Evolutionary conservation across 2,113 vertebrate species (phyloP).

Genomic region (Clarias magur): DNA sequence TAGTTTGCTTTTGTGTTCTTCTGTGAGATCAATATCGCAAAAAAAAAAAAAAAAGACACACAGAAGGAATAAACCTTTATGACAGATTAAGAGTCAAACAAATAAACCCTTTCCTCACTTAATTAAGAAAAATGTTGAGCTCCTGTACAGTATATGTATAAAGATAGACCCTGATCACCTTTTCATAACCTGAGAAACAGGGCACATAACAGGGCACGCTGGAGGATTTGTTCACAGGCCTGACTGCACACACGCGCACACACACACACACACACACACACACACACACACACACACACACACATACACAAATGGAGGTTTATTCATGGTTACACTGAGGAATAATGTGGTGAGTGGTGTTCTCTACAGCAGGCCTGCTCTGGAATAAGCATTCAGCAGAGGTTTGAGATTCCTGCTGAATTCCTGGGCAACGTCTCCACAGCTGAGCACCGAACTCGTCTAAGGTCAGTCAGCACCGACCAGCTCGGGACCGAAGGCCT

Average conservation of each 20-base stretch:
- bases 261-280: conserved; percentile 29
- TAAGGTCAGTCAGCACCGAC: conserved; percentile 47
- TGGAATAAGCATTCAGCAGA: conserved; percentile 67
- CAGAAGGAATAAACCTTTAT: background rate
- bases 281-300: conserved; percentile 13
- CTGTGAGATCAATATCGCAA: background rate
- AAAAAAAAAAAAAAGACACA: too few species aligned
- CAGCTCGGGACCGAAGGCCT: conserved; percentile 36
- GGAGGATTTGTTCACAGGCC: conserved; percentile 8
- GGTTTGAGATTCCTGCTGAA: conserved; percentile 69
- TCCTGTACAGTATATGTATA: conserved; percentile 86
- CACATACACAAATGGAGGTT: conserved; percentile 39
- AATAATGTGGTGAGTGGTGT: conserved; percentile 55
- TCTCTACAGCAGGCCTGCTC: conserved; percentile 60
- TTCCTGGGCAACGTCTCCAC: conserved; percentile 69
- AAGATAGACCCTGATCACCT: conserved; percentile 94
- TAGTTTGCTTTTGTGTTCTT: background rate
- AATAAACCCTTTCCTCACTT: conserved; percentile 59
- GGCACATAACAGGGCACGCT: conserved; percentile 8
- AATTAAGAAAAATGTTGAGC: conserved; percentile 92
- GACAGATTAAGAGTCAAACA: background rate
- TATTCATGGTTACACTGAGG: conserved; percentile 43
- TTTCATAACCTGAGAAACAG: conserved; percentile 88
- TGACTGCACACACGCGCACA: background rate
- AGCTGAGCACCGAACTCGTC: conserved; percentile 53